Percentiles rank a stretch among this genome's conserved stretches.
Evolutionary conservation across 2,888 invertebrate genomes (phyloP).

Genomic region (Hermaeophaga mercurialis): DNA sequence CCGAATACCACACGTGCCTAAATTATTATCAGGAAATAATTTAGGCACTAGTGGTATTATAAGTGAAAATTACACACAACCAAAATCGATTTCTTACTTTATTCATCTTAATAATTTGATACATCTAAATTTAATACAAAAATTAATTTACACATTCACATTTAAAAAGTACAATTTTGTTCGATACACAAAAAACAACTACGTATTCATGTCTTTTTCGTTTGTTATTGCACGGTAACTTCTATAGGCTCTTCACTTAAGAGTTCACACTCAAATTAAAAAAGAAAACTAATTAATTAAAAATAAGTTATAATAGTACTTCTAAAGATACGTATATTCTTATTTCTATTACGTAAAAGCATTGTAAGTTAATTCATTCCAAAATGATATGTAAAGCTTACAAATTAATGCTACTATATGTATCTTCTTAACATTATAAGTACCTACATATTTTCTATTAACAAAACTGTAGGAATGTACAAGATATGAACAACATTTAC

Average conservation of each 20-base stretch:
- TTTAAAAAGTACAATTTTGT: constrained; percentile 1
- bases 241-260: neutral
- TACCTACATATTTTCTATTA: neutral
- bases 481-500: too few species aligned
- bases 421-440: neutral
- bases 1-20: too few species aligned
- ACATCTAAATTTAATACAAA: too few species aligned
- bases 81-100: too few species aligned
- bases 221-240: constrained; percentile 10
- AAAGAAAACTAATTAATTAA: neutral
- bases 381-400: constrained; percentile 7
- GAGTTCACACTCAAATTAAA: neutral
- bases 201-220: constrained; percentile 3
- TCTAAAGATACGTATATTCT: neutral
- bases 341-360: neutral
- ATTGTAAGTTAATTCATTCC: neutral
- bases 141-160: neutral
- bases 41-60: too few species aligned
- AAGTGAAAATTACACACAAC: too few species aligned
- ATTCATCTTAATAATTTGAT: too few species aligned
- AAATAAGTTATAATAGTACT: neutral
- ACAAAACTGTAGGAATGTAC: neutral
- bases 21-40: too few species aligned
- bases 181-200: constrained; percentile 1
- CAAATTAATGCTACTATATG: neutral